Evolutionary conservation across 2,797 vertebrate species (phyloP).

Genomic region (Enteromius radiatus): DNA sequence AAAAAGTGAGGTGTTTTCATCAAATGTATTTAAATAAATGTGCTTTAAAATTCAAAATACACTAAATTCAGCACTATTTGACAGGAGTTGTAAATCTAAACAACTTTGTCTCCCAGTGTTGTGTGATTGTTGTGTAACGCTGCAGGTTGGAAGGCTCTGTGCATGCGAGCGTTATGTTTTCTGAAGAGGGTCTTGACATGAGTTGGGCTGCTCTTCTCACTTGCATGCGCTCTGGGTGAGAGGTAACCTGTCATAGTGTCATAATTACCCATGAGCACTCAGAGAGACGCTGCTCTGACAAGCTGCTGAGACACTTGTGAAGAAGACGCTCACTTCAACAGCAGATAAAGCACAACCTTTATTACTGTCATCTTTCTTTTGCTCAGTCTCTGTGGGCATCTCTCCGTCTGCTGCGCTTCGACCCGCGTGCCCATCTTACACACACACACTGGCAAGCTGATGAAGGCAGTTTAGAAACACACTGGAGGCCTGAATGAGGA

Average conservation of each 20-base stretch:
- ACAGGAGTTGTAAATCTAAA: no score
- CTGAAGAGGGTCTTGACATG: neutral
- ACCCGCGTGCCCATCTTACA: neutral
- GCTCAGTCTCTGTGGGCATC: conserved; percentile 12
- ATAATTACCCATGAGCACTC: conserved; percentile 62
- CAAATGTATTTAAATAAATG: no score
- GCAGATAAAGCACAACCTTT: conserved; percentile 56
- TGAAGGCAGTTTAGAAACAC: conserved; percentile 46
- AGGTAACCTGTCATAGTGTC: conserved; percentile 59
- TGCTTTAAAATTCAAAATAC: no score
- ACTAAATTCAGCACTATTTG: no score
- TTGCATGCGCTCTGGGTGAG: neutral
- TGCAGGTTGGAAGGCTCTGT: neutral
- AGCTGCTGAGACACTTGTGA: conserved; percentile 42
- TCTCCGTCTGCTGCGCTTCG: neutral
- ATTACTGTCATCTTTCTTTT: conserved; percentile 37
- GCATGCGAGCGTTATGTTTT: neutral
- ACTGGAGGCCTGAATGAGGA: conserved; percentile 4
- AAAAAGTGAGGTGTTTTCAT: no score
- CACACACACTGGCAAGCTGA: conserved; percentile 23
- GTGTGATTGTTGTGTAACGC: no score
- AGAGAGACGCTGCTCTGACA: conserved; percentile 52
- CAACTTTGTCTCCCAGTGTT: no score
- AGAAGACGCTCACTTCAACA: conserved; percentile 53
- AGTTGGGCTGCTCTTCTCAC: conserved; percentile 21